Percentiles rank a stretch among this genome's conserved stretches.
Conservation (phyloP, 2,888 invertebrate species). For the Anarsia innoxiella region DNA sequence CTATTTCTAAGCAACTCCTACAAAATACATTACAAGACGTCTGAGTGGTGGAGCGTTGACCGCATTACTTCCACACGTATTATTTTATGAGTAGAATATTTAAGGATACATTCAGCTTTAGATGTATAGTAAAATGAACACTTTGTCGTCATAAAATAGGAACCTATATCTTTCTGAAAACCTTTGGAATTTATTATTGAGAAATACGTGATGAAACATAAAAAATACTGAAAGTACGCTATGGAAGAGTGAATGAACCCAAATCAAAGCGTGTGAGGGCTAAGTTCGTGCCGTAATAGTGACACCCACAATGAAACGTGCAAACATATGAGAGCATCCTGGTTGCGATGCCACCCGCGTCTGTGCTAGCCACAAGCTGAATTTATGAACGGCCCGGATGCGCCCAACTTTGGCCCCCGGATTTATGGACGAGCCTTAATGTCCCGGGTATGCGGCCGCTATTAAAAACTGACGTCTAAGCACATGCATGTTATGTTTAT, state of each 20-base stretch:
- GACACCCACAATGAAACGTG: neutral
- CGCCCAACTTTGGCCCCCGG: constrained; percentile 9
- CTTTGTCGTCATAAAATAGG: no score
- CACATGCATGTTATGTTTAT: constrained; percentile 10
- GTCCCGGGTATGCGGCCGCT: constrained; percentile 18
- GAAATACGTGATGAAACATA: no score
- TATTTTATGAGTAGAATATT: neutral
- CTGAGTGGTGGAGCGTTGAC: constrained; percentile 1
- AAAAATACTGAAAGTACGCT: no score
- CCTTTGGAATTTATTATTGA: no score
- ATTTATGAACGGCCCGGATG: constrained; percentile 14
- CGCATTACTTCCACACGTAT: neutral
- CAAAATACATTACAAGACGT: neutral
- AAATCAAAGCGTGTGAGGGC: no score
- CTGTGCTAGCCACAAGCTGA: constrained; percentile 10
- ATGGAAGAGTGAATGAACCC: no score
- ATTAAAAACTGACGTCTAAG: constrained; percentile 24
- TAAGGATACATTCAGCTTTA: no score
- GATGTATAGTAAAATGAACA: no score
- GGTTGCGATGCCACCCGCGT: constrained; percentile 9
- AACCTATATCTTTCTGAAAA: no score
- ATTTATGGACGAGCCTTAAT: constrained; percentile 23
- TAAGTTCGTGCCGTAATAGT: no score
- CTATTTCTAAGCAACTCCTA: neutral
- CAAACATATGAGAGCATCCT: neutral